These are phyloP conservation scores for Galeruca laticollis DNA, from an alignment of 2,888 invertebrate species.

Conservation along the genomic window DNA sequence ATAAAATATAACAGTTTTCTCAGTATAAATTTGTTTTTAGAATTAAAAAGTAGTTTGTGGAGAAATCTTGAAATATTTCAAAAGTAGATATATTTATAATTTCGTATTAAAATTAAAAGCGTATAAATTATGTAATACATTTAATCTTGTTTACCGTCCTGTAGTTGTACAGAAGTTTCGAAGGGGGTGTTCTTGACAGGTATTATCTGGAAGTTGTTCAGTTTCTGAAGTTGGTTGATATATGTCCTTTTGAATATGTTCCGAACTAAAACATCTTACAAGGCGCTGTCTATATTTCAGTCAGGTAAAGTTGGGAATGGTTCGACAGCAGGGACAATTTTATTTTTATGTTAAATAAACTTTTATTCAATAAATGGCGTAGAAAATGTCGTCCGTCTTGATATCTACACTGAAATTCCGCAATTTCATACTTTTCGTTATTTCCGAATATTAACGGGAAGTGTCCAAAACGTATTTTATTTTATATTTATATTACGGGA, in stretches of 20 bases:
- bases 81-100: too few relatives aligned
- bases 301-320: neutral
- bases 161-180: slow-evolving; percentile 36
- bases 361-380: neutral
- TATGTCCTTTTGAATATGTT: slow-evolving; percentile 42
- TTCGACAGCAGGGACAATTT: neutral
- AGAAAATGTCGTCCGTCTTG: neutral
- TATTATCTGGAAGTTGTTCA: slow-evolving; percentile 48
- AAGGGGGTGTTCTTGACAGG: slow-evolving; percentile 49
- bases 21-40: too few relatives aligned
- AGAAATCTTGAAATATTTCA: too few relatives aligned
- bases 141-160: slow-evolving; percentile 47
- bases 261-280: slow-evolving; percentile 8
- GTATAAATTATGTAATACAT: slow-evolving; percentile 44
- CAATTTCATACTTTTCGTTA: too few relatives aligned
- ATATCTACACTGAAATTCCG: too few relatives aligned
- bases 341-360: neutral
- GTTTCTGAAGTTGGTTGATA: slow-evolving; percentile 46
- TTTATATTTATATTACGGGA: too few relatives aligned
- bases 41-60: too few relatives aligned
- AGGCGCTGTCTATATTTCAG: slow-evolving; percentile 3
- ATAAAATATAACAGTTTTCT: too few relatives aligned
- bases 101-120: slow-evolving; percentile 1
- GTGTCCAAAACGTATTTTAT: too few relatives aligned
- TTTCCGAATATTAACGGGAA: too few relatives aligned